Evolutionary conservation across 2,888 invertebrate genomes (phyloP).

Genomic region (Philereme vetulata): DNA sequence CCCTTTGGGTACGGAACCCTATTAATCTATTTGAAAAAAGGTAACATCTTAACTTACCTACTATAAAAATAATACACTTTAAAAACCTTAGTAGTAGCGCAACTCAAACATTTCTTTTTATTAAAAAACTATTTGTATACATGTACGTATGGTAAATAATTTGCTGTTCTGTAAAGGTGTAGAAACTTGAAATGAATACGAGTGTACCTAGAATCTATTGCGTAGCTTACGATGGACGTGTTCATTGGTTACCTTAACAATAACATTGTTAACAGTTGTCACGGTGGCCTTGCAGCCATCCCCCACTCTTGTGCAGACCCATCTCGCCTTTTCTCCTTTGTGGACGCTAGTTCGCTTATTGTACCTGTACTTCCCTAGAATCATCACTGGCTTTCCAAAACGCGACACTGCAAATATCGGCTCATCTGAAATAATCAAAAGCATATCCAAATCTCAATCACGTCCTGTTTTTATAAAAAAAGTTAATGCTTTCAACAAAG

Average conservation of each 20-base stretch:
- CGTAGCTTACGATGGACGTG: conserved; percentile 8
- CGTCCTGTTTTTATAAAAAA: too few species aligned
- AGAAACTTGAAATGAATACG: too few species aligned
- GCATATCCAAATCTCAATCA: neutral
- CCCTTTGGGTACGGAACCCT: too few species aligned
- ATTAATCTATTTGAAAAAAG: too few species aligned
- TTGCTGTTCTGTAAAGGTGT: too few species aligned
- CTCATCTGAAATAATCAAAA: conserved; percentile 24
- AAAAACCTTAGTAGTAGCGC: too few species aligned
- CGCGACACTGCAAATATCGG: conserved; percentile 39
- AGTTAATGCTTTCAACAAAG: too few species aligned
- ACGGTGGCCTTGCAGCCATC: conserved; percentile 25
- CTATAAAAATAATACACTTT: too few species aligned
- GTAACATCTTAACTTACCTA: too few species aligned
- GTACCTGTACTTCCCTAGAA: conserved; percentile 16
- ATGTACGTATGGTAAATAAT: too few species aligned
- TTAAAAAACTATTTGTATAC: too few species aligned
- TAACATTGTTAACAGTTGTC: conserved; percentile 1
- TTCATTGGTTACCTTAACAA: conserved; percentile 11
- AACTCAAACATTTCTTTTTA: too few species aligned
- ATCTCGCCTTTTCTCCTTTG: conserved; percentile 13
- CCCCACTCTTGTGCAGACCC: conserved; percentile 24
- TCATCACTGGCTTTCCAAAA: conserved; percentile 21
- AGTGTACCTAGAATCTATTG: neutral
- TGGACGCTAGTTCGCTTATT: conserved; percentile 7